Evolutionary conservation across 2,888 invertebrate species (phyloP).

Genomic region (Drosophila percnosoma): DNA sequence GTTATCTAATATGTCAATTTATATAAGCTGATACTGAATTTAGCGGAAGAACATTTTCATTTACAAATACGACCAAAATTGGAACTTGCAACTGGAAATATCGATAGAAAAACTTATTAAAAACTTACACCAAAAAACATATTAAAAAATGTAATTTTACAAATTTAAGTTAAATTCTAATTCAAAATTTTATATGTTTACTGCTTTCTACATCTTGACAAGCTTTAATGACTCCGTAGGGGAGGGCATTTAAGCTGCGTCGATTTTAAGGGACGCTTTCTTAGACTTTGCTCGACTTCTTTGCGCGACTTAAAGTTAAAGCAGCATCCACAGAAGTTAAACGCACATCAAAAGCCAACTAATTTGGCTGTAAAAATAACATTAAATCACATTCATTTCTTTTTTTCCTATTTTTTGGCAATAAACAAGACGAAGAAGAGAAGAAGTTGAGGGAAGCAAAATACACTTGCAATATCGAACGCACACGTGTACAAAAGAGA

Average conservation of each 20-base stretch:
- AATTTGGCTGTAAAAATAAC: slow-evolving; percentile 80
- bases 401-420: slow-evolving; percentile 23
- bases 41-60: not conserved
- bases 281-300: not conserved
- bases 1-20: not conserved
- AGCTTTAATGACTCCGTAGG: not conserved
- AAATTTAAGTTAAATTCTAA: not conserved
- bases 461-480: slow-evolving; percentile 49
- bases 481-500: slow-evolving; percentile 11
- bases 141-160: not conserved
- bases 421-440: slow-evolving; percentile 32
- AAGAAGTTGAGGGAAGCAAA: slow-evolving; percentile 12
- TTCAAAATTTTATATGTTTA: not conserved
- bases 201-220: not conserved
- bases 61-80: not conserved
- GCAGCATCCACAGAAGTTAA: slow-evolving; percentile 55
- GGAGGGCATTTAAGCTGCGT: slow-evolving; percentile 13
- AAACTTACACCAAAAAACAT: not conserved
- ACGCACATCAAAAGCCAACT: slow-evolving; percentile 78
- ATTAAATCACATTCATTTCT: slow-evolving; percentile 77
- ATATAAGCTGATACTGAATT: not conserved
- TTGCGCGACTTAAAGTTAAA: slow-evolving; percentile 40
- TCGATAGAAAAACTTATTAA: not conserved
- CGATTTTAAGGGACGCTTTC: not conserved
- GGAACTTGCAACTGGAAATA: not conserved